Evolutionary conservation across 2,888 invertebrate species (phyloP).

Genomic region (Anorthoa munda): DNA sequence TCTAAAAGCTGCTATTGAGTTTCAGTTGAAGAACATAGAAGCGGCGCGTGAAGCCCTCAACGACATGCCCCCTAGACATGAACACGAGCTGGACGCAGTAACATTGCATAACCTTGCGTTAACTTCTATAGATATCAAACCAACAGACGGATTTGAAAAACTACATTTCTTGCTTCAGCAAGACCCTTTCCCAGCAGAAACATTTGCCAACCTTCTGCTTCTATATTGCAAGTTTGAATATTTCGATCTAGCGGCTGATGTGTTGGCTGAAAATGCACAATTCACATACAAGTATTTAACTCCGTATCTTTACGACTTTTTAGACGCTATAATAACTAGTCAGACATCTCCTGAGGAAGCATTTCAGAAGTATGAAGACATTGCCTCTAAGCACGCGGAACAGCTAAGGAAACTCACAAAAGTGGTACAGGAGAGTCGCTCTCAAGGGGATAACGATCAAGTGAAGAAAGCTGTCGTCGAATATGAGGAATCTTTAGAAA

Average conservation of each 20-base stretch:
- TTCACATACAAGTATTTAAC: conserved; percentile 98
- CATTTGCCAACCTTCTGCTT: conserved; percentile 98
- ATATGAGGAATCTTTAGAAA: conserved; percentile 97
- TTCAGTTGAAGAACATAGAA: conserved; percentile 94
- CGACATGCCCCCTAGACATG: conserved; percentile 98
- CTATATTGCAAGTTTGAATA: conserved; percentile 99
- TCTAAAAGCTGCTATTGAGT: conserved; percentile 99
- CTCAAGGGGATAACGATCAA: conserved; percentile 96
- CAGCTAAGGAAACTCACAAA: conserved; percentile 97
- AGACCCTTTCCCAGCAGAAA: conserved; percentile 99
- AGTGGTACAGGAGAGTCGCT: conserved; percentile 97
- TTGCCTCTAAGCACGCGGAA: conserved; percentile 97
- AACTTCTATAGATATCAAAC: conserved; percentile 95
- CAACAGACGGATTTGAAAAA: conserved; percentile 97
- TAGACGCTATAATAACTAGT: conserved; percentile 99
- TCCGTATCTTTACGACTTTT: conserved; percentile 98
- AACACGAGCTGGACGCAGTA: conserved; percentile 99
- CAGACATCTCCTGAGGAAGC: conserved; percentile 99
- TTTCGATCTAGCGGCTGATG: conserved; percentile 99
- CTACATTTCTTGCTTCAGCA: conserved; percentile 97
- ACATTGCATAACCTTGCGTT: conserved; percentile 99
- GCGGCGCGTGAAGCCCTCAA: conserved; percentile 96
- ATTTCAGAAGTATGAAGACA: conserved; percentile 98
- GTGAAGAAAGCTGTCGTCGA: conserved; percentile 97
- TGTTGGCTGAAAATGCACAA: conserved; percentile 99